Evolutionary conservation across 1,140 invertebrate genomes (phyloP), one percentile per base, ranked within the genome.

Genomic region (Drosophila bipectinata): DNA sequence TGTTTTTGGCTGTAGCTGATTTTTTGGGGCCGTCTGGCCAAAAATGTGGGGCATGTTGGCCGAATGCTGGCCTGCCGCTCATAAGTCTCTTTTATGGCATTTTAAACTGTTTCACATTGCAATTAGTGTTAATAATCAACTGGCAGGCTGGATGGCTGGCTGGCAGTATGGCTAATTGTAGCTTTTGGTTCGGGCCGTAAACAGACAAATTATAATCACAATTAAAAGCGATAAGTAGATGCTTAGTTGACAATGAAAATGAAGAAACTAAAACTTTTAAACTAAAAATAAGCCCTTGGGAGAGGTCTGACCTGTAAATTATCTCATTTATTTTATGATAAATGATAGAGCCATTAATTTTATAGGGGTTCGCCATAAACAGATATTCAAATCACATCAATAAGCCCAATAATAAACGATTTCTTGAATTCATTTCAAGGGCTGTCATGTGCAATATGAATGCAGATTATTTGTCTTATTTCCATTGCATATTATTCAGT

Each of bases 141-240:
- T 26, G n/a, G 39, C 39, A 4, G 6, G 26, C 26, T 28, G 6
- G 10, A 1, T 28, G 6, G 26, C 26, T 28, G 6, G 10, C 5
- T 18, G 14, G 3, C 41, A 3, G n/a, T 1, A 4, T 55, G 34
- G 56, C 66, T 74, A 83, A 74, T 78, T 78, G 59, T 21, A 34
- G 58, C 52, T 45, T 47, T 28, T 51, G 49, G 64, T 41, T 21
- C 21, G 21, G 21, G 2, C 21, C 21, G 21, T 21, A 21, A 21
- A 21, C 44, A 61, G 52, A 75, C 69, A 58, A 82, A 69, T 78
- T 79, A 61, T 75, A 82, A 71, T 64, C 58, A 54, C 59, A 82
- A 83, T 83, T 74, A 56, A 78, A 63, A 69, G 61, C 68, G 58
- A 49, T 82, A 82, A 78, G 58, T 73, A 66, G 49, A 41, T 55